Base-by-base conservation (phyloP, 2,888 invertebrate genomes). In the Pseudolycoriella hygida region DNA sequence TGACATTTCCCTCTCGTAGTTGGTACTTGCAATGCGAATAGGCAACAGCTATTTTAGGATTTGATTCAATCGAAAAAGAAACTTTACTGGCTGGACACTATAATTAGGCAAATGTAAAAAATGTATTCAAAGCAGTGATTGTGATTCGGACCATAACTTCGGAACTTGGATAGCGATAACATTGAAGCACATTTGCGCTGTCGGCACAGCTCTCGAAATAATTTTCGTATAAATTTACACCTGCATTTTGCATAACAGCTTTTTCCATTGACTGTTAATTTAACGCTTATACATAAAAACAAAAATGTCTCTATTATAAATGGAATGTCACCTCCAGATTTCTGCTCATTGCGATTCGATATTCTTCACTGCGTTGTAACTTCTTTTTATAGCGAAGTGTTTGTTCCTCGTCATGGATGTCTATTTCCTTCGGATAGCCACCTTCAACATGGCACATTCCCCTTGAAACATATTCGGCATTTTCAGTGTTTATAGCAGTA, bases 11-110 rank as follows among this genome's bases (percentile, higher is more conserved):
- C 17, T 73, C 66, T 4, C 62, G 56, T 45, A 71, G 69, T 57
- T 80, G 75, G 54, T 82, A 80, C 53, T 78, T 75, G 32, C 79
- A 63, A 56, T 81, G 80, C 48, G 83, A 82, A 57, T 89, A 84
- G 2, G 86, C 77, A 2, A 80, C 77, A 0, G 85, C 88, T 46
- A 90, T 60, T 56, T 78, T 74, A 2, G 77, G 75, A 2, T 81
- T 80, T 8, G 76, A 76, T 55, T 86, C 86, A 1, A 84, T 79
- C 47, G 82, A 83, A 87, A 88, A 89, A 2, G 84, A 84, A 37
- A 89, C 70, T 47, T 80, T 73, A 17, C 76, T 73, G 31, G 83
- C 71, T 0, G 81, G 79, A 46, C 81, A 63, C 44, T 70, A 68
- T 1, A 37, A 37, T 37, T n/a, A n/a, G n/a, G n/a, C n/a, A n/a